Percentiles rank a stretch among this genome's conserved stretches.
phyloP scores from a whole-genome alignment of 2,888 invertebrate species.

The Halictus quadricinctus region DNA sequence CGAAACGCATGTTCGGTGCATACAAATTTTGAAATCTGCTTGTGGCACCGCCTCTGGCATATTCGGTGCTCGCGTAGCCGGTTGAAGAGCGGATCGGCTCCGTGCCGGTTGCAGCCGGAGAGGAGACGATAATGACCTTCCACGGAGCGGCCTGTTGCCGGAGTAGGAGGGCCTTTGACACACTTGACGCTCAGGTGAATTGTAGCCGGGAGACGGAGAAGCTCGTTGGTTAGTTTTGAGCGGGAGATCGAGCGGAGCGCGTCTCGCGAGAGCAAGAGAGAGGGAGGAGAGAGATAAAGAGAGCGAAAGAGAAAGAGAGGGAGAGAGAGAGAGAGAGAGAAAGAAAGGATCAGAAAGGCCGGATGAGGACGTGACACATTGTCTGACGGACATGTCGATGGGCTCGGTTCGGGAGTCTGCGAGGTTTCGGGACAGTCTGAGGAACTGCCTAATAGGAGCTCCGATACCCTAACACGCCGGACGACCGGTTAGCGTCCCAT shows the following conservation, averaged over 20 bases:
- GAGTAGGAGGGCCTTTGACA: conserved; percentile 82
- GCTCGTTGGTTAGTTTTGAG: conserved; percentile 79
- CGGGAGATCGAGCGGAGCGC: conserved; percentile 78
- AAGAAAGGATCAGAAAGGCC: background rate
- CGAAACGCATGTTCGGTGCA: conserved; percentile 9
- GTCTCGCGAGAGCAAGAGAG: conserved; percentile 65
- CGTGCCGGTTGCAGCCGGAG: conserved; percentile 57
- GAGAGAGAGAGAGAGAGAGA: background rate
- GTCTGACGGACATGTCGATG: conserved; percentile 21
- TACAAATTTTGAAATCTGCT: conserved; percentile 16
- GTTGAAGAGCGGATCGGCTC: conserved; percentile 31
- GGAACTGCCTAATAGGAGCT: background rate
- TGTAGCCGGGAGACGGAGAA: conserved; percentile 75
- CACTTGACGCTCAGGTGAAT: conserved; percentile 80
- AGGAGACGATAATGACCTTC: conserved; percentile 81
- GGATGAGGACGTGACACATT: conserved; percentile 29
- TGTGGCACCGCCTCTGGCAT: conserved; percentile 5
- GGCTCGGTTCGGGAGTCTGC: conserved; percentile 23
- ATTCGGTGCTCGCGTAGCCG: background rate
- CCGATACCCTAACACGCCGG: background rate
- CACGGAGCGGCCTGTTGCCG: conserved; percentile 72
- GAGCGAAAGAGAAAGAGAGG: background rate
- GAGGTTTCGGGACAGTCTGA: conserved; percentile 19
- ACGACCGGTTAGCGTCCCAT: background rate
- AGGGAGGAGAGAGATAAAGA: background rate